Conservation (phyloP, 2,113 vertebrate genomes). For the Leptobrachium ailaonicum region DNA sequence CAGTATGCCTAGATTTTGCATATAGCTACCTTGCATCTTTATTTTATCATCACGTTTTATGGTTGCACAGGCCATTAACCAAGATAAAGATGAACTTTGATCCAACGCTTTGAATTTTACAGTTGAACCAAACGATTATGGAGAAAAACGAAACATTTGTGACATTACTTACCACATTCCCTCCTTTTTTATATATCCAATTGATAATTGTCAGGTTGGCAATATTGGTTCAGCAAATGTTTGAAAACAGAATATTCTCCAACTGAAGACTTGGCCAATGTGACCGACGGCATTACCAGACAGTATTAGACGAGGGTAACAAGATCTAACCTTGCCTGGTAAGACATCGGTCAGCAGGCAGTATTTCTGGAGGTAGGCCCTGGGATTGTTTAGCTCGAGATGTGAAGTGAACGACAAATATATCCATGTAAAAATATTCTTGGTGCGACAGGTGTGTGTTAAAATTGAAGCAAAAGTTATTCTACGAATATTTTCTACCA, state of each 20-base stretch:
- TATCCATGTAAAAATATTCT: too few species aligned
- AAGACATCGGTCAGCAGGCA: conserved; percentile 90
- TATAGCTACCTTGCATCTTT: not conserved
- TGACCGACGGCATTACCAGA: conserved; percentile 98
- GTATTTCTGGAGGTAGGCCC: not conserved
- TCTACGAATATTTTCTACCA: too few species aligned
- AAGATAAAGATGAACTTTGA: conserved; percentile 25
- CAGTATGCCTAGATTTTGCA: not conserved
- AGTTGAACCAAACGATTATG: not conserved
- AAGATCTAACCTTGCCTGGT: conserved; percentile 99
- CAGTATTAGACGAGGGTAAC: conserved; percentile 95
- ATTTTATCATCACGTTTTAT: not conserved
- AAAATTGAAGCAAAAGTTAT: too few species aligned
- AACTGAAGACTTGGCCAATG: conserved; percentile 67
- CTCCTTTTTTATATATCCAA: not conserved
- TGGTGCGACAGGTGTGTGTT: too few species aligned
- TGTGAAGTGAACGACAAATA: not conserved
- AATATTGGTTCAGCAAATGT: not conserved
- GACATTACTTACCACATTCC: conserved; percentile 32
- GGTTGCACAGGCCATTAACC: not conserved
- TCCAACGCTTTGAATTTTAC: not conserved
- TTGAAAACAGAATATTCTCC: conserved; percentile 20
- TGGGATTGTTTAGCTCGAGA: not conserved
- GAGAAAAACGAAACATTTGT: not conserved
- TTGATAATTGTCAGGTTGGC: not conserved